phyloP scores from a whole-genome alignment of 2,888 invertebrate genomes.

The Epirrhoe alternata region DNA sequence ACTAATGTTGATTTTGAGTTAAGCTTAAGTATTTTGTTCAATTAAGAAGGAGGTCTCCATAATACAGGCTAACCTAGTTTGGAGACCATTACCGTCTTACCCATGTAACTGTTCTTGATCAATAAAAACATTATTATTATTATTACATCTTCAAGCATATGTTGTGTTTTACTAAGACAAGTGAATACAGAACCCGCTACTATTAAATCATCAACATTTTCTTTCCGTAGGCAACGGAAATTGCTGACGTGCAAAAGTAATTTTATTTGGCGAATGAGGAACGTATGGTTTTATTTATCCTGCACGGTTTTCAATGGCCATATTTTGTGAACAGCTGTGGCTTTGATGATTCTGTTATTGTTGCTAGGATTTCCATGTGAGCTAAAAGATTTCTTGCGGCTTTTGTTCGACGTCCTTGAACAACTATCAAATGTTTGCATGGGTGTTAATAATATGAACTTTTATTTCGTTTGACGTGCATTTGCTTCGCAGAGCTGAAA shows the following conservation, averaged over 20 bases:
- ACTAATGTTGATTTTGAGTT: too few relatives aligned
- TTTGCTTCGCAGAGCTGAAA: too few relatives aligned
- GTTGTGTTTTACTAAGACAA: not conserved
- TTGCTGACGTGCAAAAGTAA: conserved; percentile 52
- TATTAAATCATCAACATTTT: not conserved
- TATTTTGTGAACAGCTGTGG: conserved; percentile 34
- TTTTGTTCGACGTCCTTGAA: too few relatives aligned
- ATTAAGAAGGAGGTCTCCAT: too few relatives aligned
- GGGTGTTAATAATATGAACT: too few relatives aligned
- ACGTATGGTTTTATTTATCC: conserved; percentile 36
- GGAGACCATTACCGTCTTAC: too few relatives aligned
- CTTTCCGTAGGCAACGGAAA: conserved; percentile 43
- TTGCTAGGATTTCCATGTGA: not conserved
- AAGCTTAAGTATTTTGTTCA: too few relatives aligned
- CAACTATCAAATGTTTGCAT: too few relatives aligned
- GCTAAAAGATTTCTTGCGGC: not conserved
- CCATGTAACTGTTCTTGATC: too few relatives aligned
- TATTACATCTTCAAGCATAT: not conserved
- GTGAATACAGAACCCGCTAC: conserved; percentile 2
- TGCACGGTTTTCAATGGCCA: conserved; percentile 28
- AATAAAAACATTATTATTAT: too few relatives aligned
- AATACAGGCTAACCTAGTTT: too few relatives aligned
- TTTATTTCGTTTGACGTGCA: too few relatives aligned
- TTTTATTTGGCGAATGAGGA: conserved; percentile 49
- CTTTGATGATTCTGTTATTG: conserved; percentile 1